phyloP scores from a whole-genome alignment of 2,797 vertebrate species.

The Eulemur albifrons region DNA sequence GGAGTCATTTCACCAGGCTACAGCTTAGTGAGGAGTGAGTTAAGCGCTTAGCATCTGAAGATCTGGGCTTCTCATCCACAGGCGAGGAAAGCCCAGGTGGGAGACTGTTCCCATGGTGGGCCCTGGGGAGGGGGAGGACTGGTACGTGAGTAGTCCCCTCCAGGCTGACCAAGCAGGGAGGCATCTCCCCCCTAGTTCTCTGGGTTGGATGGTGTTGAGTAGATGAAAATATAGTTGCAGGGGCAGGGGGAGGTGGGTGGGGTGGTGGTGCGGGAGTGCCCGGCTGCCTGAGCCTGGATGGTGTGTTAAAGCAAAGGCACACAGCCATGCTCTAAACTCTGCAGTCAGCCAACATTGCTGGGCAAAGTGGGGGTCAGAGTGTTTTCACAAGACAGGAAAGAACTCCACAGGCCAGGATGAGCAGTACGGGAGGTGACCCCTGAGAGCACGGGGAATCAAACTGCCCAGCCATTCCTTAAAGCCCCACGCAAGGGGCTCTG shows the following conservation, averaged over 20 bases:
- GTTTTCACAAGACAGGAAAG: neutral
- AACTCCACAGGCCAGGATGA: neutral
- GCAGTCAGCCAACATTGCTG: neutral
- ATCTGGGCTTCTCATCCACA: neutral
- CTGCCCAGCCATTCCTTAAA: neutral
- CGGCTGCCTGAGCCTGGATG: neutral
- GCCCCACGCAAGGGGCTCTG: too few species aligned
- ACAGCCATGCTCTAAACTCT: neutral
- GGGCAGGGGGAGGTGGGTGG: neutral
- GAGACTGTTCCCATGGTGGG: neutral
- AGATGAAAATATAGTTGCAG: neutral
- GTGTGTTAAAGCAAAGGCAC: neutral
- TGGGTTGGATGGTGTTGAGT: neutral
- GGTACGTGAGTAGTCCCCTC: neutral
- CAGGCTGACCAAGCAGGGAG: neutral
- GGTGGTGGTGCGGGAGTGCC: neutral
- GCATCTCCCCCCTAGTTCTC: neutral
- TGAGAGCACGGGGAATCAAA: neutral
- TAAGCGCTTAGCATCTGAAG: neutral
- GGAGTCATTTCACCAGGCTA: neutral
- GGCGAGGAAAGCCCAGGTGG: neutral
- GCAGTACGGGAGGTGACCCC: neutral
- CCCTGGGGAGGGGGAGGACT: neutral
- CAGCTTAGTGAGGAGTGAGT: neutral
- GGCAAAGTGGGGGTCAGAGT: neutral